Conservation (phyloP, 2,797 vertebrate genomes). For the Benthosema pterotum region DNA sequence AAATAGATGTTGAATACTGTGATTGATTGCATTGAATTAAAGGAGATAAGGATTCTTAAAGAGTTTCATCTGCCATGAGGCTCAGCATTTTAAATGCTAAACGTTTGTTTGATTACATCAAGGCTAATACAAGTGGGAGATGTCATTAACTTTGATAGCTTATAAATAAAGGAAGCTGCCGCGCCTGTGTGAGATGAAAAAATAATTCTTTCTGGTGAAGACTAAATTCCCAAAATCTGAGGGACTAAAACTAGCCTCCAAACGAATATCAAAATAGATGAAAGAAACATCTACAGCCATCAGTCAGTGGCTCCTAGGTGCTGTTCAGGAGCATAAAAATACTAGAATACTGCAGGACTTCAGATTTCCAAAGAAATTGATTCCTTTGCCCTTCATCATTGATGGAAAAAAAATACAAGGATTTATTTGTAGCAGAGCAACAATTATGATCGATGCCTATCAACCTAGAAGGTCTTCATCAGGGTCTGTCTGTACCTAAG, state of each 20-base stretch:
- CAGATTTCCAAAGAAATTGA: too few species aligned
- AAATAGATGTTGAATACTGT: slow-evolving; percentile 65
- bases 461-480: too few species aligned
- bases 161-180: slow-evolving; percentile 21
- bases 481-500: too few species aligned
- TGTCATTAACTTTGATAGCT: slow-evolving; percentile 35
- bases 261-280: too few species aligned
- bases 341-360: too few species aligned
- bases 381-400: too few species aligned
- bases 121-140: slow-evolving; percentile 49
- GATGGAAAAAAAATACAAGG: too few species aligned
- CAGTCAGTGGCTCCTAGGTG: too few species aligned
- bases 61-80: slow-evolving; percentile 87
- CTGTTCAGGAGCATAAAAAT: too few species aligned
- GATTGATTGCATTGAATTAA: slow-evolving; percentile 85
- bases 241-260: slow-evolving; percentile 4
- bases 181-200: slow-evolving; percentile 2
- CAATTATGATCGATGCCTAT: too few species aligned
- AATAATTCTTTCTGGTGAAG: slow-evolving; percentile 36
- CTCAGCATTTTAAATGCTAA: slow-evolving; percentile 40
- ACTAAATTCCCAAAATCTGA: slow-evolving; percentile 8
- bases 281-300: too few species aligned
- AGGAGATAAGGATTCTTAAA: slow-evolving; percentile 86
- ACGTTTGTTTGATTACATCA: slow-evolving; percentile 58
- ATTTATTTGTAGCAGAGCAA: too few species aligned